Evolutionary conservation across 2,888 invertebrate species (phyloP).

Genomic region (Elysia crispata): DNA sequence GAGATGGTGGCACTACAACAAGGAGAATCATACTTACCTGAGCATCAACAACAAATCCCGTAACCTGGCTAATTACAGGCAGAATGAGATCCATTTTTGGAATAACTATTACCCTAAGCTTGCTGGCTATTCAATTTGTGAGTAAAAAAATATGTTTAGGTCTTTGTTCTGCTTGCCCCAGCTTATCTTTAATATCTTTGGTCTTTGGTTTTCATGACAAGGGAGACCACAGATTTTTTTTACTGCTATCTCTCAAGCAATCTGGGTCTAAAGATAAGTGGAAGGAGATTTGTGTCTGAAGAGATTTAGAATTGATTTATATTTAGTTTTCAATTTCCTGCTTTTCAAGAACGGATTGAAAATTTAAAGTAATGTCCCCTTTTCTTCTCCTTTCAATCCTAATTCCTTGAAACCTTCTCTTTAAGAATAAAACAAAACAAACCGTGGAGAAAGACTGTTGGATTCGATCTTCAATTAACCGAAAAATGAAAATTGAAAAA

Average conservation of each 20-base stretch:
- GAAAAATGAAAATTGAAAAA: no score
- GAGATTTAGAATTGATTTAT: no score
- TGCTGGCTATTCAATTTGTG: constrained; percentile 65
- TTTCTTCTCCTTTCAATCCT: no score
- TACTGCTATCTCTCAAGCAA: constrained; percentile 9
- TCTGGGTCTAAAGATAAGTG: no score
- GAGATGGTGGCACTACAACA: constrained; percentile 74
- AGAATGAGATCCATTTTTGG: constrained; percentile 75
- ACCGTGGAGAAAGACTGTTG: no score
- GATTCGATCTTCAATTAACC: no score
- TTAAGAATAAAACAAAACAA: no score
- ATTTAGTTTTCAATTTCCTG: no score
- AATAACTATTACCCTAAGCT: constrained; percentile 71
- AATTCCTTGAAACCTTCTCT: no score
- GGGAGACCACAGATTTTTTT: neutral
- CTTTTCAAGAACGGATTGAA: no score
- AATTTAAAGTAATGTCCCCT: no score
- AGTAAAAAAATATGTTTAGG: constrained; percentile 53
- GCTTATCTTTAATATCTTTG: neutral
- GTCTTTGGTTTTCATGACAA: neutral
- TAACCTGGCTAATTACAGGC: constrained; percentile 71
- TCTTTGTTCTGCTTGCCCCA: neutral
- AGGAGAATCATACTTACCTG: constrained; percentile 74
- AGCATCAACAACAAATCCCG: constrained; percentile 68
- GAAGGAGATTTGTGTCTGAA: no score